Conservation (phyloP, 2,113 vertebrate genomes). For the Halcyon malimbica region DNA sequence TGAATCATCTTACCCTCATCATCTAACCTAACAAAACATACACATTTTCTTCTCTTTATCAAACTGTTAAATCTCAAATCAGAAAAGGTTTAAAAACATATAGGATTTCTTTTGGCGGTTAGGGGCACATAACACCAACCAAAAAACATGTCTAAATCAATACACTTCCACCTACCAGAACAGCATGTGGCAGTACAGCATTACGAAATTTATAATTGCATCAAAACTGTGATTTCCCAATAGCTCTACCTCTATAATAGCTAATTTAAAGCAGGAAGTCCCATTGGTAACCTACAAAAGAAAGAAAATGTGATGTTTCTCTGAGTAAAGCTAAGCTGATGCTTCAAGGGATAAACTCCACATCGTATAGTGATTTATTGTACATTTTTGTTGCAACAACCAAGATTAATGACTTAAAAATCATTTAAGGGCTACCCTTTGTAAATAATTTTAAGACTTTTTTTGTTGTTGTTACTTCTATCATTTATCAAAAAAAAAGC, state of each 20-base stretch:
- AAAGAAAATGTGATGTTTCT: neutral
- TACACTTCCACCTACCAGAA: conserved; percentile 27
- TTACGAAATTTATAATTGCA: conserved; percentile 43
- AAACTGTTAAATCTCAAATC: neutral
- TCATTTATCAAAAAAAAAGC: neutral
- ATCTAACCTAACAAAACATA: neutral
- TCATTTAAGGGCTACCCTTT: neutral
- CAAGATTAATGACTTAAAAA: neutral
- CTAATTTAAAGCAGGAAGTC: neutral
- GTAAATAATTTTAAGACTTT: neutral
- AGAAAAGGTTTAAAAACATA: neutral
- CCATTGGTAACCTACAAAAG: neutral
- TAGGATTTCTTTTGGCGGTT: neutral
- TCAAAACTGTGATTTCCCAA: conserved; percentile 4
- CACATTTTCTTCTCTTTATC: neutral
- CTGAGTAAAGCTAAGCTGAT: neutral
- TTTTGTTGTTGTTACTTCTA: neutral
- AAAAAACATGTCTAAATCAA: conserved; percentile 6
- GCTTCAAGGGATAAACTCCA: neutral
- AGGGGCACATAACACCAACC: neutral
- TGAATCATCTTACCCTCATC: neutral
- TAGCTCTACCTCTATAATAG: conserved; percentile 1
- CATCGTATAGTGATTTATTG: neutral
- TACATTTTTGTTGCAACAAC: neutral
- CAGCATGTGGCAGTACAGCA: conserved; percentile 36